phyloP scores from a whole-genome alignment of 2,888 invertebrate genomes.

The Malacosoma neustria region DNA sequence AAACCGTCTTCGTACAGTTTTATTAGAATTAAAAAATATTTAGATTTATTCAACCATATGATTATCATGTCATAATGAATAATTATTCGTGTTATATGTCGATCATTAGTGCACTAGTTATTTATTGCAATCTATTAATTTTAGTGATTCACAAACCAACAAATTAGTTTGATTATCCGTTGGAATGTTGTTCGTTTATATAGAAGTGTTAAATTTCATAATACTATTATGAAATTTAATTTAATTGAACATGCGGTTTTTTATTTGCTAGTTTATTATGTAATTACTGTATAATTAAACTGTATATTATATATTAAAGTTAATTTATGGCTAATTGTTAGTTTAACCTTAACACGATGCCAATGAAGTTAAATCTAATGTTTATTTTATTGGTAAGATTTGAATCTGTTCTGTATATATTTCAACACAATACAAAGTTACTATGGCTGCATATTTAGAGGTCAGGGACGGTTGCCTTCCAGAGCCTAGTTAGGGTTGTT shows the following conservation, averaged over 20 bases:
- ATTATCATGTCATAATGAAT: neutral
- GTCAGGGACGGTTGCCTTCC: no score
- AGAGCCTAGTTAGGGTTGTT: no score
- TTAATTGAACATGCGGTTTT: no score
- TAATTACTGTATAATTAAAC: neutral
- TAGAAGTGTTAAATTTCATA: conserved; percentile 7
- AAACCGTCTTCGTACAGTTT: no score
- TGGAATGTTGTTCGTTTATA: neutral
- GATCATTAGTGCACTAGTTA: neutral
- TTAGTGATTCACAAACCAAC: neutral
- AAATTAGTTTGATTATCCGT: neutral
- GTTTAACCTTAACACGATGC: neutral
- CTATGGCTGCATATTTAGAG: no score
- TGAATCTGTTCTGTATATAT: no score
- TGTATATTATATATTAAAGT: neutral
- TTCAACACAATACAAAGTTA: no score
- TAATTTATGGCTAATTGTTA: neutral
- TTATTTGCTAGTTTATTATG: no score
- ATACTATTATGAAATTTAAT: no score
- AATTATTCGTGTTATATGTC: neutral
- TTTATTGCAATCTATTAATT: neutral
- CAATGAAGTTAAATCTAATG: conserved; percentile 11
- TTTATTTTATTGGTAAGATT: conserved; percentile 29
- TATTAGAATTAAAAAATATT: no score
- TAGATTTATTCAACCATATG: neutral